These are phyloP conservation scores for Clanis bilineata DNA, from an alignment of 2,888 invertebrate species.

Conservation along the genomic window DNA sequence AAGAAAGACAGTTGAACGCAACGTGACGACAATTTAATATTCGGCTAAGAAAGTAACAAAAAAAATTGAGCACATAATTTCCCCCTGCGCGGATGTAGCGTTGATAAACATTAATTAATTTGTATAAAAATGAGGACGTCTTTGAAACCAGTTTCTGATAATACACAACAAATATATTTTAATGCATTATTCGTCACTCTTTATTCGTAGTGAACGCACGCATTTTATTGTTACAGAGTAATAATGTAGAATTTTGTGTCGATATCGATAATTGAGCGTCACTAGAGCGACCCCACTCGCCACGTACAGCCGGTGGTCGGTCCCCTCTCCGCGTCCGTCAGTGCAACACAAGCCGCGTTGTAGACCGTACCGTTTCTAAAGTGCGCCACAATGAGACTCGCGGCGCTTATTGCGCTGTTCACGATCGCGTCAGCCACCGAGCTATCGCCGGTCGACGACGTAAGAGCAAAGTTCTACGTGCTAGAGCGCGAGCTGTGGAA, in stretches of 20 bases:
- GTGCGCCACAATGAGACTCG: constrained; percentile 53
- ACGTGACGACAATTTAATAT: not conserved
- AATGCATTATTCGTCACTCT: not conserved
- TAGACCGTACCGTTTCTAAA: constrained; percentile 41
- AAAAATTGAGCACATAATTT: not conserved
- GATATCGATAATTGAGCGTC: constrained; percentile 36
- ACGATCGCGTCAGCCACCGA: constrained; percentile 51
- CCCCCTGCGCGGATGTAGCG: not conserved
- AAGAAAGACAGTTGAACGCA: not conserved
- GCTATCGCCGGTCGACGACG: constrained; percentile 78
- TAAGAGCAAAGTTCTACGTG: constrained; percentile 82
- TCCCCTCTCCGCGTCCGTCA: constrained; percentile 53
- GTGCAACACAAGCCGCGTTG: constrained; percentile 53
- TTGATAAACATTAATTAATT: constrained; percentile 10
- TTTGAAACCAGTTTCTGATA: not conserved
- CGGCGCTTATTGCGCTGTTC: constrained; percentile 59
- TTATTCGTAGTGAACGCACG: not conserved
- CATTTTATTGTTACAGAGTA: not conserved
- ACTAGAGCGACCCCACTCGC: constrained; percentile 56
- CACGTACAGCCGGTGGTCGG: constrained; percentile 36
- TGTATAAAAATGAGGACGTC: not conserved
- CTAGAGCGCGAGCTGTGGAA: constrained; percentile 80
- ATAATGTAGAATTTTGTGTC: constrained; percentile 22
- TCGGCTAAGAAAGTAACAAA: not conserved
- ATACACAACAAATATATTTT: not conserved